Evolutionary conservation across 2,888 invertebrate species (phyloP).

Genomic region (Nemapogon koenigi): DNA sequence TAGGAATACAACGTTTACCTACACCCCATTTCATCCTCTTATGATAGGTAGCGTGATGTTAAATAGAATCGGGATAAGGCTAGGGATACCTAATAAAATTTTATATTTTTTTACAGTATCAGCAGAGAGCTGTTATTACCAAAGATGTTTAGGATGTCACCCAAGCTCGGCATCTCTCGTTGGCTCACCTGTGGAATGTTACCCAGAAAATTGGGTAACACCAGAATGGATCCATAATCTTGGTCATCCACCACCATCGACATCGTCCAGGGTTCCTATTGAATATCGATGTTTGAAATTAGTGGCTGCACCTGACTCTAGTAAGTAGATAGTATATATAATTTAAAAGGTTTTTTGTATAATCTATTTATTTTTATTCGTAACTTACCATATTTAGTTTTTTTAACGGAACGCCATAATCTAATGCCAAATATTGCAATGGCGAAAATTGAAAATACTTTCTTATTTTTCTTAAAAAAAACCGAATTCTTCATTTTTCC

Average conservation of each 20-base stretch:
- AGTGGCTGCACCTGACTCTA: conserved; percentile 50
- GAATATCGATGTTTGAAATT: conserved; percentile 52
- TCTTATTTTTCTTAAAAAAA: no score
- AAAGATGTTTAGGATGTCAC: conserved; percentile 44
- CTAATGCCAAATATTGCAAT: no score
- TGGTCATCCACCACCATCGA: conserved; percentile 47
- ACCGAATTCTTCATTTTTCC: conserved; percentile 21
- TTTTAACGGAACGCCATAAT: no score
- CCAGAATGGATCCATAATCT: conserved; percentile 49
- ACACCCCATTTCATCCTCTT: no score
- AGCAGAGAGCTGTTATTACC: conserved; percentile 44
- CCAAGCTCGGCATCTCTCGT: conserved; percentile 31
- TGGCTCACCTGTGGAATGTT: conserved; percentile 34
- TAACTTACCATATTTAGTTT: no score
- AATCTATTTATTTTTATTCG: no score
- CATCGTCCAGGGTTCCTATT: conserved; percentile 41
- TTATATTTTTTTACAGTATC: conserved; percentile 25
- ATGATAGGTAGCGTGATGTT: no score
- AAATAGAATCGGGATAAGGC: no score
- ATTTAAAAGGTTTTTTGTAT: no score
- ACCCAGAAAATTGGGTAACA: conserved; percentile 45
- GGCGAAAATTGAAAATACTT: no score
- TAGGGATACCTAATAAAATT: conserved; percentile 4
- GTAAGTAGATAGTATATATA: no score
- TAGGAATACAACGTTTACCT: no score